phyloP scores from a whole-genome alignment of 1,140 invertebrate species.

The Platorchestia sp. region DNA sequence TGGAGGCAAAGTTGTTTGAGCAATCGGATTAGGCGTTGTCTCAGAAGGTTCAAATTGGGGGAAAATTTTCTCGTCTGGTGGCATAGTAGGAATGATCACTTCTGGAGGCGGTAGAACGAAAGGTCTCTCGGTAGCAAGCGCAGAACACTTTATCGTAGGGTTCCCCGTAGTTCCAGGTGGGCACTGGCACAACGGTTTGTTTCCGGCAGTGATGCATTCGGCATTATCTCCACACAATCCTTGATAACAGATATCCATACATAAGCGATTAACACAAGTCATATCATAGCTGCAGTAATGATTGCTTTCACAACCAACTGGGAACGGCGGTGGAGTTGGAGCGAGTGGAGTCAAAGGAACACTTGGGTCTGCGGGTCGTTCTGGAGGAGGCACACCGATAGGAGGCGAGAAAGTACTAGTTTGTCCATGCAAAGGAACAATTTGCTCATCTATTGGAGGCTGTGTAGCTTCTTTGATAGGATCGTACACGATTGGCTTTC shows the following conservation, averaged over 20 bases:
- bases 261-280: slow-evolving; percentile 87
- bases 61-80: slow-evolving; percentile 81
- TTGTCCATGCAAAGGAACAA: slow-evolving; percentile 44
- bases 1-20: slow-evolving; percentile 68
- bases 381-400: slow-evolving; percentile 44
- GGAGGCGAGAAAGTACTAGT: slow-evolving; percentile 58
- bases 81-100: slow-evolving; percentile 76
- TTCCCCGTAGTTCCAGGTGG: slow-evolving; percentile 85
- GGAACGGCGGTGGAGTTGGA: slow-evolving; percentile 76
- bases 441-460: slow-evolving; percentile 57
- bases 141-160: slow-evolving; percentile 81
- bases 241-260: slow-evolving; percentile 78
- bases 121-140: slow-evolving; percentile 73
- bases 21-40: slow-evolving; percentile 77
- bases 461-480: slow-evolving; percentile 55
- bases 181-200: slow-evolving; percentile 82
- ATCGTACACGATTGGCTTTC: slow-evolving; percentile 29
- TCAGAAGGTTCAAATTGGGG: slow-evolving; percentile 78
- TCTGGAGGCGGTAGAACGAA: slow-evolving; percentile 78
- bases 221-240: slow-evolving; percentile 82
- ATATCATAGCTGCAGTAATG: slow-evolving; percentile 83
- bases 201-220: slow-evolving; percentile 60
- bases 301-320: slow-evolving; percentile 83
- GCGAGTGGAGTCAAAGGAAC: background rate
- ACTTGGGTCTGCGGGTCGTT: slow-evolving; percentile 50